Conservation (phyloP, 2,888 invertebrate species). For the Autographa gamma region DNA sequence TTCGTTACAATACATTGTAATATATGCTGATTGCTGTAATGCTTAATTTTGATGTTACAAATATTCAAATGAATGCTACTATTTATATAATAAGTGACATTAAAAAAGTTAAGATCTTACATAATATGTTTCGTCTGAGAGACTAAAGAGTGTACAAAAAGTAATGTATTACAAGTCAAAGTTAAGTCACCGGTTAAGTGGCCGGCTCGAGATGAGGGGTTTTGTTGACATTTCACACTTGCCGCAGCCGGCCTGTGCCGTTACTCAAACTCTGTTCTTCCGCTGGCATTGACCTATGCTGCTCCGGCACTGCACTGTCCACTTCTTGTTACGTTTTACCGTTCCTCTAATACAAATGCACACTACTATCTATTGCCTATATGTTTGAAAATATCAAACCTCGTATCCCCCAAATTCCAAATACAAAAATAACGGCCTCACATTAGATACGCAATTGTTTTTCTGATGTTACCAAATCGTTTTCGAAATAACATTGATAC, state of each 20-base stretch:
- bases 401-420: constrained; percentile 11
- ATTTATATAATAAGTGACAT: constrained; percentile 55
- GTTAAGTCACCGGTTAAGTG: constrained; percentile 39
- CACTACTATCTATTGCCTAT: constrained; percentile 15
- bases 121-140: constrained; percentile 35
- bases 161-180: constrained; percentile 48
- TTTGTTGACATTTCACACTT: constrained; percentile 79
- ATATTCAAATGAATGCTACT: constrained; percentile 37
- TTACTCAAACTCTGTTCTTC: constrained; percentile 76
- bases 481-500: constrained; percentile 49
- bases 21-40: constrained; percentile 12
- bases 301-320: constrained; percentile 48
- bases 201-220: constrained; percentile 38
- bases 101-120: constrained; percentile 36
- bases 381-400: constrained; percentile 2
- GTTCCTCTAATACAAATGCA: constrained; percentile 25
- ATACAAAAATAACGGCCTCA: constrained; percentile 35
- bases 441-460: constrained; percentile 38
- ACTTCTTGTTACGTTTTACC: constrained; percentile 29
- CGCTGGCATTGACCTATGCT: constrained; percentile 81
- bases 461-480: constrained; percentile 45
- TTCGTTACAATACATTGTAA: constrained; percentile 31
- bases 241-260: constrained; percentile 69
- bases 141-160: constrained; percentile 35
- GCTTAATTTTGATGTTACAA: constrained; percentile 46